Evolutionary conservation across 1,140 invertebrate species (phyloP).

Genomic region (Ips nitidus): DNA sequence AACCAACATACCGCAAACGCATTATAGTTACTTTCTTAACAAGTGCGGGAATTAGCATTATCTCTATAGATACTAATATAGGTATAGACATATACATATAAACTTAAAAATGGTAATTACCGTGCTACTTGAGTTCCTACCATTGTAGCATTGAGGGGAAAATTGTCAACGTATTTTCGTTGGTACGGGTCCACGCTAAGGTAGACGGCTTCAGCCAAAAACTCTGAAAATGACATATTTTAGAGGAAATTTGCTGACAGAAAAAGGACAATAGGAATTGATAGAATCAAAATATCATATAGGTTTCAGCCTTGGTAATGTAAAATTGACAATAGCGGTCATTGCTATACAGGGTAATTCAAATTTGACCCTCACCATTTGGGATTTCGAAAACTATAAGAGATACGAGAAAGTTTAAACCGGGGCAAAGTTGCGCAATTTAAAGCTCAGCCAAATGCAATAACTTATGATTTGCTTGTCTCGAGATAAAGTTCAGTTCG

Average conservation of each 20-base stretch:
- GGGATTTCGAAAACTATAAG: no score
- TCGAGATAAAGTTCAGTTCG: no score
- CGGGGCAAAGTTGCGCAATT: no score
- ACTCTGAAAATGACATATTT: slow-evolving; percentile 50
- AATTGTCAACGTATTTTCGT: slow-evolving; percentile 55
- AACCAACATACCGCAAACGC: not conserved
- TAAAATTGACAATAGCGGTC: no score
- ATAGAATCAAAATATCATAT: no score
- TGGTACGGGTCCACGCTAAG: slow-evolving; percentile 74
- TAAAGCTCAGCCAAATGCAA: no score
- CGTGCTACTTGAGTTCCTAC: slow-evolving; percentile 33
- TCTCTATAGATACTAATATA: not conserved
- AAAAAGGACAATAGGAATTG: no score
- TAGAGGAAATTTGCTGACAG: not conserved
- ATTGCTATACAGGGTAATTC: no score
- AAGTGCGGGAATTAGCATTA: not conserved
- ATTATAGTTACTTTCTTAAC: not conserved
- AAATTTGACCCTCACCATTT: no score
- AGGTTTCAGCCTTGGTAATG: no score
- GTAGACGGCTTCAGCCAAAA: slow-evolving; percentile 65
- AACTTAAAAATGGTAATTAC: slow-evolving; percentile 6
- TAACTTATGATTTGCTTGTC: no score
- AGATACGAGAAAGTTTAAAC: no score
- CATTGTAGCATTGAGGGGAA: slow-evolving; percentile 18
- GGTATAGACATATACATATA: not conserved